Evolutionary conservation across 2,888 invertebrate species (phyloP).

Genomic region (Loripinus fragilis): DNA sequence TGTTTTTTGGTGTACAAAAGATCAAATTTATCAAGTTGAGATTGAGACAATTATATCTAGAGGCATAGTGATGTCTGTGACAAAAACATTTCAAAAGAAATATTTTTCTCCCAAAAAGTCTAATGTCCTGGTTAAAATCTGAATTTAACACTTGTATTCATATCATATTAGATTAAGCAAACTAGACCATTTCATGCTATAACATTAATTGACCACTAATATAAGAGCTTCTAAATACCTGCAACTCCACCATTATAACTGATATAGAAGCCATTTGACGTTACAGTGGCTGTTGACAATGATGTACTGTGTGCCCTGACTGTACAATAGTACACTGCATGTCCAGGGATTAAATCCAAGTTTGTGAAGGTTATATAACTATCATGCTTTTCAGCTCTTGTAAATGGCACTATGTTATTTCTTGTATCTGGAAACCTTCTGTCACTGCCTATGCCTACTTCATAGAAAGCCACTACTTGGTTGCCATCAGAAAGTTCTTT

Average conservation of each 20-base stretch:
- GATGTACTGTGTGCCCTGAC: conserved; percentile 66
- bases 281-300: conserved; percentile 60
- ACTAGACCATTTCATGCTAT: too few relatives aligned
- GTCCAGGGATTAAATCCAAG: conserved; percentile 56
- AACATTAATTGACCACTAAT: too few relatives aligned
- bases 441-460: conserved; percentile 72
- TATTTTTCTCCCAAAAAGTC: too few relatives aligned
- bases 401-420: conserved; percentile 68
- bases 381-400: conserved; percentile 64
- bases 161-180: too few relatives aligned
- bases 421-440: conserved; percentile 66
- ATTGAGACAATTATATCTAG: too few relatives aligned
- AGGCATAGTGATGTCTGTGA: too few relatives aligned
- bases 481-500: conserved; percentile 35
- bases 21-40: too few relatives aligned
- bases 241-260: conserved; percentile 61
- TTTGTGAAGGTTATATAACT: conserved; percentile 65
- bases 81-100: too few relatives aligned
- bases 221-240: too few relatives aligned
- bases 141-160: too few relatives aligned
- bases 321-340: conserved; percentile 68
- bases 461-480: conserved; percentile 65
- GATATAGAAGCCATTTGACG: conserved; percentile 69
- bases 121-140: too few relatives aligned
- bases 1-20: too few relatives aligned